Conservation (phyloP, 2,888 invertebrate genomes). For the Halictus quadricinctus region DNA sequence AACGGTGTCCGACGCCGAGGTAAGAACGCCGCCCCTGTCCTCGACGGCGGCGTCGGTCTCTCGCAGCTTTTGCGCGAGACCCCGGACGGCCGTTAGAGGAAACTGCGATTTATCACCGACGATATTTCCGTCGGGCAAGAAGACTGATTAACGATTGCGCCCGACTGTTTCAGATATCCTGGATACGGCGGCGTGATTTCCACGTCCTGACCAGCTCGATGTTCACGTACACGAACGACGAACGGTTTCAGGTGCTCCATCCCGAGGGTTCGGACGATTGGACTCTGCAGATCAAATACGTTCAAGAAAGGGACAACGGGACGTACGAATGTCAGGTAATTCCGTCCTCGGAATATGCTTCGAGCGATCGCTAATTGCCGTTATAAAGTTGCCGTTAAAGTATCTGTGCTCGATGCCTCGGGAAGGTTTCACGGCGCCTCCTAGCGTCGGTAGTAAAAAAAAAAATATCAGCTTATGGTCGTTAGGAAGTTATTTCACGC, state of each 20-base stretch:
- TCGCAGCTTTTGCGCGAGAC: background rate
- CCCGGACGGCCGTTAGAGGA: background rate
- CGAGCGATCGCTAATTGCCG: background rate
- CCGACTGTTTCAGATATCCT: constrained; percentile 89
- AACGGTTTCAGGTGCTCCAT: constrained; percentile 90
- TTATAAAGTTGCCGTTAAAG: background rate
- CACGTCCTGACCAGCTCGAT: constrained; percentile 96
- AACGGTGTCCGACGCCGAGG: constrained; percentile 84
- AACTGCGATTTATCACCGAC: constrained; percentile 4
- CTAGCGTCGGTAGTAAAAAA: background rate
- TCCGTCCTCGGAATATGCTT: background rate
- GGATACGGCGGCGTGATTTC: constrained; percentile 96
- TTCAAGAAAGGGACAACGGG: constrained; percentile 96
- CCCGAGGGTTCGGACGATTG: constrained; percentile 95
- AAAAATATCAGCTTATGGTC: background rate
- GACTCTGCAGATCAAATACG: constrained; percentile 97
- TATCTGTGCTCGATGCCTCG: background rate
- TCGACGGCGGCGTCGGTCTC: background rate
- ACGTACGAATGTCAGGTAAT: constrained; percentile 96
- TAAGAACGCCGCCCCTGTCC: constrained; percentile 62
- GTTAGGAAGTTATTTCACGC: background rate
- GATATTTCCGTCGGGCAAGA: constrained; percentile 14
- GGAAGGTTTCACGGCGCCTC: background rate
- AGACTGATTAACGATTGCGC: constrained; percentile 32
- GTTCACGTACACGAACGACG: constrained; percentile 96